Conservation (phyloP, 2,888 invertebrate species). For the Cheilosia variabilis region DNA sequence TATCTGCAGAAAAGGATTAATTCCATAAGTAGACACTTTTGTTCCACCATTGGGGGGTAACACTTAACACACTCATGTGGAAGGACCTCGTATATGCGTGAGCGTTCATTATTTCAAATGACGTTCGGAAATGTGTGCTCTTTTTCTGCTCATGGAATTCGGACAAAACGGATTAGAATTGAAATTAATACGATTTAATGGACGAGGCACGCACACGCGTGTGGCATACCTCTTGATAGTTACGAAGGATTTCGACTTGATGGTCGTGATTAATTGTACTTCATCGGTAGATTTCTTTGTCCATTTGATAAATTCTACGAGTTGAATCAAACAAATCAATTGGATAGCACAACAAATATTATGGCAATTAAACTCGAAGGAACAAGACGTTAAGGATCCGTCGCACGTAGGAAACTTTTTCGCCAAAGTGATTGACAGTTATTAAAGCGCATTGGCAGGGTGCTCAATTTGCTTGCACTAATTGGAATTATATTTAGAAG, state of each 20-base stretch:
- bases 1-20: conserved; percentile 73
- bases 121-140: conserved; percentile 73
- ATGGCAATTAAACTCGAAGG: background rate
- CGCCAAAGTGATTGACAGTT: conserved; percentile 25
- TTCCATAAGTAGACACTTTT: conserved; percentile 60
- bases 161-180: conserved; percentile 74
- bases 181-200: conserved; percentile 72
- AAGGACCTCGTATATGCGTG: conserved; percentile 57
- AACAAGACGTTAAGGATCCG: conserved; percentile 42
- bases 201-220: conserved; percentile 28
- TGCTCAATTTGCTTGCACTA: conserved; percentile 28
- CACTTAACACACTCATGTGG: conserved; percentile 40
- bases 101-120: conserved; percentile 75
- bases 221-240: background rate
- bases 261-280: conserved; percentile 69
- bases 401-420: conserved; percentile 31
- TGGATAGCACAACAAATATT: conserved; percentile 21
- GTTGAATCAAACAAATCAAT: conserved; percentile 58
- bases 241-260: conserved; percentile 1
- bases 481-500: conserved; percentile 16
- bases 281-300: conserved; percentile 24
- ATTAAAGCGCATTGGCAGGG: background rate
- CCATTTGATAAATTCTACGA: conserved; percentile 29
- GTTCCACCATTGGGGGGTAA: background rate
- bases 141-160: conserved; percentile 65